These are phyloP conservation scores for Adrianichthys oophorus DNA, from an alignment of 2,797 vertebrate genomes.

Conservation along the genomic window DNA sequence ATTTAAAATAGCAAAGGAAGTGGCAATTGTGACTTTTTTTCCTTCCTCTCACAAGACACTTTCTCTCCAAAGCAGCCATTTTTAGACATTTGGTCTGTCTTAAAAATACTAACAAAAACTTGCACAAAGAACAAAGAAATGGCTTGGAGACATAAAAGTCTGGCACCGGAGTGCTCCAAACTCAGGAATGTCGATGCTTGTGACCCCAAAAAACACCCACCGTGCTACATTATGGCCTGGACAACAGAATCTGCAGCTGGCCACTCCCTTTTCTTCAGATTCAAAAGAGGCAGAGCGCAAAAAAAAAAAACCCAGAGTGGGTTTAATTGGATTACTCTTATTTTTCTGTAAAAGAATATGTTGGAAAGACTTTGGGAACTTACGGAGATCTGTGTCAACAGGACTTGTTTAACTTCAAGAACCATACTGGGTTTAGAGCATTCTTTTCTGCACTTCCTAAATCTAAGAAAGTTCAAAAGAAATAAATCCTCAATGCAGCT, in stretches of 20 bases:
- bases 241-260: slow-evolving; percentile 63
- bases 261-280: slow-evolving; percentile 47
- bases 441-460: slow-evolving; percentile 43
- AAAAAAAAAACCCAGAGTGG: slow-evolving; percentile 45
- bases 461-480: slow-evolving; percentile 35
- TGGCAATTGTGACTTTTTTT: slow-evolving; percentile 32
- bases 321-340: slow-evolving; percentile 73
- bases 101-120: slow-evolving; percentile 20
- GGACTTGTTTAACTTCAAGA: slow-evolving; percentile 61
- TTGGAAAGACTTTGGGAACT: slow-evolving; percentile 69
- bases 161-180: slow-evolving; percentile 36
- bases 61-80: slow-evolving; percentile 32
- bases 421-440: slow-evolving; percentile 42
- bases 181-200: slow-evolving; percentile 67
- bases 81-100: slow-evolving; percentile 39
- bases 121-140: slow-evolving; percentile 26
- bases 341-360: slow-evolving; percentile 68
- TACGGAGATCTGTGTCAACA: slow-evolving; percentile 68
- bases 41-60: too few relatives aligned
- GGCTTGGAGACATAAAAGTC: slow-evolving; percentile 30
- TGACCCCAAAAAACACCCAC: slow-evolving; percentile 68
- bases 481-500: slow-evolving; percentile 34
- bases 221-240: slow-evolving; percentile 42
- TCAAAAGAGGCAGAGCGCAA: slow-evolving; percentile 35
- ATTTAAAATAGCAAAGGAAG: slow-evolving; percentile 21